Evolutionary conservation across 1,140 invertebrate species (phyloP), one percentile per base, ranked within the genome.

Genomic region (Hormaphis cornu): DNA sequence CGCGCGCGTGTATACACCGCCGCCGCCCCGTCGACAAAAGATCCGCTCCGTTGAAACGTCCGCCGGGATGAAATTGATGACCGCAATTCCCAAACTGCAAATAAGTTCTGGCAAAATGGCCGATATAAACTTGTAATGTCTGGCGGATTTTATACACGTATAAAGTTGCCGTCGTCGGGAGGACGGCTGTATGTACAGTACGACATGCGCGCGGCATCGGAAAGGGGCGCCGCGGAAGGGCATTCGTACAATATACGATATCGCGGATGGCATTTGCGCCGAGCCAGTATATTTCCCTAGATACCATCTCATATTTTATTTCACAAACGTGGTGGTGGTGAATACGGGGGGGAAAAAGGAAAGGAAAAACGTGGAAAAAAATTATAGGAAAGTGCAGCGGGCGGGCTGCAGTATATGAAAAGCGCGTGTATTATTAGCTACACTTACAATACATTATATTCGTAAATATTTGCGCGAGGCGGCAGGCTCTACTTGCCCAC

Each of bases 291-390:
- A 66, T 66, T 66, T 66, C 61, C 61, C 61, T n/a, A 48, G 61
- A 66, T 66, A 66, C 61, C 61, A 66, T 66, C 61, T 66, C 61
- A 66, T 66, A 66, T 66, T 66, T 66, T 66, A 66, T 66, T 33
- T 44, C 28, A 20, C 18, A 18, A 28, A 30, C 59, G n/a, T n/a
- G n/a, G n/a, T n/a, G n/a, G n/a, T 12, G 26, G n/a, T 30, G n/a
- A n/a, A n/a, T n/a, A n/a, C 33, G 44, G 18, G 35, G 9, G n/a
- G 35, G 4, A 35, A 9, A 58, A 24, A 24, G 10, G 14, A 52
- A 24, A 24, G 20, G 22, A 56, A 33, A 7, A 56, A 24, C 24
- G 50, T 26, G 50, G 50, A 14, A n/a, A n/a, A n/a, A n/a, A n/a
- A n/a, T n/a, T n/a, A n/a, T n/a, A n/a, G n/a, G n/a, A n/a, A 46